phyloP scores from a whole-genome alignment of 2,888 invertebrate genomes.

The Megalurothrips usitatus region DNA sequence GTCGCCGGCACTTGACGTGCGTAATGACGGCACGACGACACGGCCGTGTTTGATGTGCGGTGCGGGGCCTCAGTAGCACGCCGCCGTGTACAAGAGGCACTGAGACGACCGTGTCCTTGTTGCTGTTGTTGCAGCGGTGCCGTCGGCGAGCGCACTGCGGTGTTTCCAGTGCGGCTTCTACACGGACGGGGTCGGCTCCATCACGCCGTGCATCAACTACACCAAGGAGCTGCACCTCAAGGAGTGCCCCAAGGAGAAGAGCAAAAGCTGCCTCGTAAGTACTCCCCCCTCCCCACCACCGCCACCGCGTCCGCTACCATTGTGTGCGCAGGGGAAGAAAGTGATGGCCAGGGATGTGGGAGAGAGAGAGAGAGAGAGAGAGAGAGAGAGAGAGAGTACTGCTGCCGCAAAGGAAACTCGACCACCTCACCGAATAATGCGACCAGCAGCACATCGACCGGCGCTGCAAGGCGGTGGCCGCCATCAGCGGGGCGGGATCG shows the following conservation, averaged over 20 bases:
- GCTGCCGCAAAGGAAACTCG: too few species aligned
- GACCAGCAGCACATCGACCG: too few species aligned
- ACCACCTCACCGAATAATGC: too few species aligned
- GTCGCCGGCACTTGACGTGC: too few species aligned
- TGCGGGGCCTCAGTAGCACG: background rate
- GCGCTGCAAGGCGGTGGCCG: too few species aligned
- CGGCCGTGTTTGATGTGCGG: background rate
- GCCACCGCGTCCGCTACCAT: too few species aligned
- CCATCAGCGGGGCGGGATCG: too few species aligned
- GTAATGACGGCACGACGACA: background rate
- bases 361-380: too few species aligned
- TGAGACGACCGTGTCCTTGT: background rate
- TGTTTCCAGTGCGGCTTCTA: constrained; percentile 80
- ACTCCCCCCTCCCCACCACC: constrained; percentile 33
- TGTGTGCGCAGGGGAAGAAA: too few species aligned
- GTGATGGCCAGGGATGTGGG: too few species aligned
- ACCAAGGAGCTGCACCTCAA: constrained; percentile 61
- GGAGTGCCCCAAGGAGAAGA: constrained; percentile 59
- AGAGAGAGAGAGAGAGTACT: too few species aligned
- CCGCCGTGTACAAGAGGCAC: background rate
- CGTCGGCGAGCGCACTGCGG: constrained; percentile 50
- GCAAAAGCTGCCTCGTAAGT: constrained; percentile 74
- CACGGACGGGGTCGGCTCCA: constrained; percentile 80
- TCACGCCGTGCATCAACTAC: constrained; percentile 76
- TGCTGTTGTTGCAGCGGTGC: constrained; percentile 35